These are phyloP conservation scores for Ammodramus savannarum DNA, from an alignment of 2,113 vertebrate genomes.

Conservation along the genomic window DNA sequence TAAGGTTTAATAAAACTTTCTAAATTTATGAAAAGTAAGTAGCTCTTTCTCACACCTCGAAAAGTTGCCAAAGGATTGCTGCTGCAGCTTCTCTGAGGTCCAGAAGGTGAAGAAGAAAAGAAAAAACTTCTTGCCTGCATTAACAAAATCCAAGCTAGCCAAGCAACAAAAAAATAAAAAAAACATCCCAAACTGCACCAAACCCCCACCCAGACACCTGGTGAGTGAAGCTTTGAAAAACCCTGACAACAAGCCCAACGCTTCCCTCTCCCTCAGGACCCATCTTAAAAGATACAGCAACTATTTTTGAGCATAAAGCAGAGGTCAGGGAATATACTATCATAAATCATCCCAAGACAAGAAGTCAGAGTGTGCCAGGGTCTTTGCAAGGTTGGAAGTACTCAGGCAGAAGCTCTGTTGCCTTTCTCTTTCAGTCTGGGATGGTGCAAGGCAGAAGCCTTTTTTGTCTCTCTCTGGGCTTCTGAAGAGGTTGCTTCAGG, in stretches of 20 bases:
- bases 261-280: background rate
- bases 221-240: background rate
- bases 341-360: background rate
- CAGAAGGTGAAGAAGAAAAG: background rate
- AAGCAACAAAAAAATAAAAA: background rate
- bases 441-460: background rate
- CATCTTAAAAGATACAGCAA: background rate
- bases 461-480: background rate
- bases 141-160: background rate
- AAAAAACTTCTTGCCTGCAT: background rate
- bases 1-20: background rate
- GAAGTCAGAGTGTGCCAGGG: background rate
- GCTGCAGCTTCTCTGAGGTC: background rate
- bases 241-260: accelerated
- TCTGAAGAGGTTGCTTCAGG: background rate
- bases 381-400: background rate
- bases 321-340: background rate
- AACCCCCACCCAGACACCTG: too few relatives aligned
- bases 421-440: background rate
- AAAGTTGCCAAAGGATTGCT: background rate
- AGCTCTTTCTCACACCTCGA: background rate
- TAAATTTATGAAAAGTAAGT: background rate
- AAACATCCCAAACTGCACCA: background rate
- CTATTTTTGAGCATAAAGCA: background rate
- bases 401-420: background rate